Conservation (phyloP, 2,797 vertebrate species). For the Halcyon chelicuti region DNA sequence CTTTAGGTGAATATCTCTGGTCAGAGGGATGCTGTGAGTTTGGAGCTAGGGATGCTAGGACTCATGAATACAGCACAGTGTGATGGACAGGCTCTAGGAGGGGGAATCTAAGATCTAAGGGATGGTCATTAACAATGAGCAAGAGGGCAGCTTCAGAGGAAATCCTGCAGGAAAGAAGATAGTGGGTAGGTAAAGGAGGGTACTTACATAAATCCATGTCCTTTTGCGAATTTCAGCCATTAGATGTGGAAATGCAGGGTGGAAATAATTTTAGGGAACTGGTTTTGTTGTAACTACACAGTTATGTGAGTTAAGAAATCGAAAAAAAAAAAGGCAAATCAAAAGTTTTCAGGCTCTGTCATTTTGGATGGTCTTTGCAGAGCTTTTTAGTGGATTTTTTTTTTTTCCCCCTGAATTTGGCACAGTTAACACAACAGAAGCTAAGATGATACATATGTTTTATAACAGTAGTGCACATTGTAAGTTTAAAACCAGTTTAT, state of each 20-base stretch:
- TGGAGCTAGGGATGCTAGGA: neutral
- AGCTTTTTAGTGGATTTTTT: neutral
- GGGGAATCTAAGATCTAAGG: neutral
- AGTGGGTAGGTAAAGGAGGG: neutral
- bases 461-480: slow-evolving; percentile 51
- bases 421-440: slow-evolving; percentile 52
- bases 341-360: slow-evolving; percentile 29
- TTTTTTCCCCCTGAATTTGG: neutral
- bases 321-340: neutral
- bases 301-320: neutral
- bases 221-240: neutral
- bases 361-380: slow-evolving; percentile 50
- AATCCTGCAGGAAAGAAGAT: neutral
- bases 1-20: neutral
- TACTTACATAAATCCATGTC: neutral
- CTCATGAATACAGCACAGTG: neutral
- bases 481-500: slow-evolving; percentile 55
- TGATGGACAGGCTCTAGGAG: neutral
- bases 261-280: neutral
- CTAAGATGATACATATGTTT: slow-evolving; percentile 64
- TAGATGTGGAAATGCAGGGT: neutral
- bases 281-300: neutral
- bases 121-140: neutral
- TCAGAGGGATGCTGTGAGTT: neutral
- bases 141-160: neutral